phyloP scores from a whole-genome alignment of 2,888 invertebrate species.

The Erynnis tages region DNA sequence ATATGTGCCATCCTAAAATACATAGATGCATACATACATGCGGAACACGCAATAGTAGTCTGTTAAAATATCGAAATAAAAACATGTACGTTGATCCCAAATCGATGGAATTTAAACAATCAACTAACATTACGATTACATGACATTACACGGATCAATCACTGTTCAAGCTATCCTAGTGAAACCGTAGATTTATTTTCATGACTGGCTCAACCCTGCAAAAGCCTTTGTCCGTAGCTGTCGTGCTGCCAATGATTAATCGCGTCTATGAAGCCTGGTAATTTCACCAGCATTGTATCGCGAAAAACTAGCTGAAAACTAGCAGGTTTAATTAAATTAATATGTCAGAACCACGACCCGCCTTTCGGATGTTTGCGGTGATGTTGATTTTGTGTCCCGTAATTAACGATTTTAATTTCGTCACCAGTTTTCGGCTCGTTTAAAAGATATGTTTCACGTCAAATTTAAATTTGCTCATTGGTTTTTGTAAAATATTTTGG shows the following conservation, averaged over 20 bases:
- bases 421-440: background rate
- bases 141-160: background rate
- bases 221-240: conserved; percentile 58
- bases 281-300: conserved; percentile 50
- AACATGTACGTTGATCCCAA: no score
- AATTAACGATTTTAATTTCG: conserved; percentile 24
- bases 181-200: conserved; percentile 10
- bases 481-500: no score
- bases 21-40: no score
- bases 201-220: conserved; percentile 40
- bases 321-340: conserved; percentile 41
- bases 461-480: background rate
- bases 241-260: conserved; percentile 70
- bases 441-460: background rate
- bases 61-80: no score
- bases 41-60: no score
- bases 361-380: conserved; percentile 38
- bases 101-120: background rate
- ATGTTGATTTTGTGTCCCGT: conserved; percentile 16
- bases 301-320: conserved; percentile 59
- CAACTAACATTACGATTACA: background rate
- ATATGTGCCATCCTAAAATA: no score
- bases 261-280: conserved; percentile 68
- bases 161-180: background rate
- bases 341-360: conserved; percentile 39